These are phyloP conservation scores for Philonicus albiceps DNA, from an alignment of 2,888 invertebrate genomes.

Conservation along the genomic window DNA sequence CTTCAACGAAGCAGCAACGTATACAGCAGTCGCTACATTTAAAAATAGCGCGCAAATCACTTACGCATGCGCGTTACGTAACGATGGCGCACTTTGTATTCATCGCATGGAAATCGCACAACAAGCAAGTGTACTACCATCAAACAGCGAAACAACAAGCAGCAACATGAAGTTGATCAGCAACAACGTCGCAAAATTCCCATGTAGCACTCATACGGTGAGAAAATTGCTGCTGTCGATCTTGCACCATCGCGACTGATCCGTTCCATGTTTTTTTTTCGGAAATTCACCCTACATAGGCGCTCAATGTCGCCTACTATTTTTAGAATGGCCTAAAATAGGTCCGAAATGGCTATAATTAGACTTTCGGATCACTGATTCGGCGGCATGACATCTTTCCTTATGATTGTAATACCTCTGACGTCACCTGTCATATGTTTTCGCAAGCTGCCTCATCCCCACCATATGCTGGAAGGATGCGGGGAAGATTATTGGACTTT, in stretches of 20 bases:
- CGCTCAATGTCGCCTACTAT: constrained; percentile 19
- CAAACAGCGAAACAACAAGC: background rate
- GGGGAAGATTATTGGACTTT: background rate
- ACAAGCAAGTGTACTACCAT: background rate
- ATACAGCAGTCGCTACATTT: background rate
- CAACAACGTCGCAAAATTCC: background rate
- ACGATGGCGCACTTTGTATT: background rate
- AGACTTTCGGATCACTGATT: background rate
- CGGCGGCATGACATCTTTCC: background rate
- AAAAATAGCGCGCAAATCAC: background rate
- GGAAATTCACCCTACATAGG: constrained; percentile 37
- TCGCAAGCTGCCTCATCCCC: background rate
- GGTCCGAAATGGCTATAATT: background rate
- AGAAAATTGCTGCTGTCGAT: background rate
- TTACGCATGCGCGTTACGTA: constrained; percentile 30
- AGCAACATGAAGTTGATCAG: background rate
- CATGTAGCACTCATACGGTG: background rate
- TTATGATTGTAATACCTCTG: background rate
- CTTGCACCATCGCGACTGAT: background rate
- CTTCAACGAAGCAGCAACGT: background rate
- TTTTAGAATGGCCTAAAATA: constrained; percentile 9
- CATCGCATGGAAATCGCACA: background rate
- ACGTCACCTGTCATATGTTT: constrained; percentile 35
- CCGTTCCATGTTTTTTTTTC: background rate
- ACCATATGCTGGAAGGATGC: background rate